Evolutionary conservation across 2,888 invertebrate genomes (phyloP), one percentile per base, ranked within the genome.

Genomic region (Polyommatus iphigenia): DNA sequence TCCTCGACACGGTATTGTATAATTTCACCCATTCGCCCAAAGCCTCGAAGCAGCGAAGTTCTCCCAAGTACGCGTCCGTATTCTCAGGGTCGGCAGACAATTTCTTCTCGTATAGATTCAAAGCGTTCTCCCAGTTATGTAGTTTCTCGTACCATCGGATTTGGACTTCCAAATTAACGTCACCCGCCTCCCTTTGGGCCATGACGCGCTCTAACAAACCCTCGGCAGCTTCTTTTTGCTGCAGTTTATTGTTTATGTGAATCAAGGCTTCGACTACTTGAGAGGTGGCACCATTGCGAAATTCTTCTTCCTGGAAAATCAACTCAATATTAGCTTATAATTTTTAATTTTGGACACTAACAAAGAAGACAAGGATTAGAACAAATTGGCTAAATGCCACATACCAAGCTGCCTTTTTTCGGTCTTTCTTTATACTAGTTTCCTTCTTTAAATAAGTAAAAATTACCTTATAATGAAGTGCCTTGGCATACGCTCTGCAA

Each of bases 91-190:
- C 96, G 0, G 91, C 91, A 8, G 95, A 93, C 71, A 98, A 90
- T 85, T 97, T 97, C 77, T 96, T 96, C 76, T 96, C 95, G 85
- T 99, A 99, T 0, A 98, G 95, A 80, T 96, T 95, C 71, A 99
- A 92, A 0, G 99, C 99, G 87, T 98, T 98, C 84, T 99, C 99
- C 99, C 99, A 99, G 87, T 99, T 99, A 90, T 99, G 99, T 1
- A 99, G 94, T 90, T 99, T 99, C 88, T 99, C 99, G 89, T 99
- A 99, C 99, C 99, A 99, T 8, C 98, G 95, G 75, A 99, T 98
- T 89, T 93, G 93, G 6, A 93, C 93, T 83, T 93, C 89, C 0
- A 94, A 84, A 80, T 92, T 94, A 20, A 96, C 95, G 82, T 96
- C 95, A 0, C 95, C 95, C 0, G 96, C 95, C 80, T 96, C 96